Conservation (phyloP, 2,113 vertebrate species). For the Glareola pratincola region DNA sequence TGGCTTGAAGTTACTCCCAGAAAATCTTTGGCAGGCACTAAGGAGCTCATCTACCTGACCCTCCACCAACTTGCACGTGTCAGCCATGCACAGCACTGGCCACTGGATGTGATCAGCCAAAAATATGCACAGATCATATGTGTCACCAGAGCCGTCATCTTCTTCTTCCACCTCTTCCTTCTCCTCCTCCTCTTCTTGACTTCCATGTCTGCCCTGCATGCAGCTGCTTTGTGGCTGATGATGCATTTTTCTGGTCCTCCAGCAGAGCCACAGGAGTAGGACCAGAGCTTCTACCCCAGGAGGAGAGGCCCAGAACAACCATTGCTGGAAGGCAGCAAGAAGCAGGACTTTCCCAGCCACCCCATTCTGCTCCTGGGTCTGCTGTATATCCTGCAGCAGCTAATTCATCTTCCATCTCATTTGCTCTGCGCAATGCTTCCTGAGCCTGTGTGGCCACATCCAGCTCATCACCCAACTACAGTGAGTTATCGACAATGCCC, state of each 20-base stretch:
- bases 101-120: accelerated
- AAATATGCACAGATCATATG: neutral
- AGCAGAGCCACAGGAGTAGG: neutral
- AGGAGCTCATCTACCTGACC: neutral
- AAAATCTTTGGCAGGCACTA: neutral
- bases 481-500: neutral
- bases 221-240: neutral
- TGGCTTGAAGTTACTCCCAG: neutral
- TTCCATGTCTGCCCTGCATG: neutral
- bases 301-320: neutral
- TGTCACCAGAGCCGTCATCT: accelerated
- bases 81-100: neutral
- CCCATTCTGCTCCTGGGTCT: neutral
- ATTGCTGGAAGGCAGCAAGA: neutral
- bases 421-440: neutral
- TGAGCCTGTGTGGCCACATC: neutral
- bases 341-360: neutral
- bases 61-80: neutral
- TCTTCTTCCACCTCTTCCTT: neutral
- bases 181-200: neutral
- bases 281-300: neutral
- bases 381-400: neutral
- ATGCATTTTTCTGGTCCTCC: neutral
- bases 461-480: neutral
- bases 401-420: neutral